Percentiles rank a stretch among this genome's conserved stretches.
Evolutionary conservation across 2,113 vertebrate genomes (phyloP).

Genomic region (Sander lucioperca): DNA sequence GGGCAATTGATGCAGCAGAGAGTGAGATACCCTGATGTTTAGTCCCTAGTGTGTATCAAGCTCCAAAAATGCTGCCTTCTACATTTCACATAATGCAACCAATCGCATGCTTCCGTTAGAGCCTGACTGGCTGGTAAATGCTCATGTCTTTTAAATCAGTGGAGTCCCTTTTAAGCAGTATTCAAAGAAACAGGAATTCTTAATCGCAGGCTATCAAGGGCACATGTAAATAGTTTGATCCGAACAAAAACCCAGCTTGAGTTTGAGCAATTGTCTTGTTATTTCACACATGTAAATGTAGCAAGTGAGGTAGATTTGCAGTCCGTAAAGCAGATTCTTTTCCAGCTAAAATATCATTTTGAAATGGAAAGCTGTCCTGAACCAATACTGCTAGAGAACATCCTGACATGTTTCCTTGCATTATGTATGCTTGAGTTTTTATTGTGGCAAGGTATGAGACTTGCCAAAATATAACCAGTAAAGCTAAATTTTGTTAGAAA

Average conservation of each 20-base stretch:
- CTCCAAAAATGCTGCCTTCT: background rate
- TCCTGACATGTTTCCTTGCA: background rate
- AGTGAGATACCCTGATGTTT: background rate
- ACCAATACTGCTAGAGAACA: background rate
- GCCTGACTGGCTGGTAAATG: too few species aligned
- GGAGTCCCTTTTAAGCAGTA: background rate
- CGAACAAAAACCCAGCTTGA: background rate
- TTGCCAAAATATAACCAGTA: background rate
- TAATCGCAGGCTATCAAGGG: background rate
- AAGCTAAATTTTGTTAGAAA: background rate
- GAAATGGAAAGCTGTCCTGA: background rate
- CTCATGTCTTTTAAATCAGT: background rate
- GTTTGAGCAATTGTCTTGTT: background rate
- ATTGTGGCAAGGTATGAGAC: background rate
- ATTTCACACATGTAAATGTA: constrained; percentile 2
- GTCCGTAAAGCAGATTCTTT: background rate
- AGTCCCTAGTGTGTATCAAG: background rate
- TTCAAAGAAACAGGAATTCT: constrained; percentile 3
- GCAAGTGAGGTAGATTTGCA: background rate
- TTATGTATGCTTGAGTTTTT: background rate
- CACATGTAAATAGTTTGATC: constrained; percentile 5
- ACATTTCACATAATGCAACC: background rate
- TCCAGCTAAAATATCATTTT: background rate
- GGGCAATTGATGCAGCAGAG: background rate
- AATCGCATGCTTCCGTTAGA: background rate